Evolutionary conservation across 1,140 invertebrate genomes (phyloP).

Genomic region (Trichonephila inaurata): DNA sequence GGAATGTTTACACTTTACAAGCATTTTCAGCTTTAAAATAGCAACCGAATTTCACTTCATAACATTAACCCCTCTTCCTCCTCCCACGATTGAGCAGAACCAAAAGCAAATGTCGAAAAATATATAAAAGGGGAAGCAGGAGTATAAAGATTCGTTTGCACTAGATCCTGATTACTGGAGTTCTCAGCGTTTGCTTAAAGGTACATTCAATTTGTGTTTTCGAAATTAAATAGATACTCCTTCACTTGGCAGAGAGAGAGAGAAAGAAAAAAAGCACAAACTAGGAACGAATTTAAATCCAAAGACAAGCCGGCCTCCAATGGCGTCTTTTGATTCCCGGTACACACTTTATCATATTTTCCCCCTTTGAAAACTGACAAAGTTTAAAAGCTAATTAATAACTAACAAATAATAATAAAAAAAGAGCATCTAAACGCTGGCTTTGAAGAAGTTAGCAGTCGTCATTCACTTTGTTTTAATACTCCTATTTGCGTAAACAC

Average conservation of each 20-base stretch:
- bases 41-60: neutral
- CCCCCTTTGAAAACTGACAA: neutral
- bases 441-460: neutral
- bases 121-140: neutral
- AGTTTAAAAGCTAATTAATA: conserved; percentile 29
- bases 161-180: neutral
- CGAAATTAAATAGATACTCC: neutral
- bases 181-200: neutral
- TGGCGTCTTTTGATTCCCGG: neutral
- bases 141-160: neutral
- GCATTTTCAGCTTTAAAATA: neutral
- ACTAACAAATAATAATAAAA: neutral
- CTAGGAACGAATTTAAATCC: neutral
- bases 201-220: neutral
- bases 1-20: neutral
- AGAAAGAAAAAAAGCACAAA: neutral
- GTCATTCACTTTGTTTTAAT: neutral
- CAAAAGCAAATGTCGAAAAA: conserved; percentile 2
- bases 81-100: neutral
- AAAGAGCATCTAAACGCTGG: neutral
- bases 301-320: neutral
- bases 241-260: neutral
- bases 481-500: neutral
- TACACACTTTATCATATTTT: conserved; percentile 6
- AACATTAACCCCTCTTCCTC: neutral